Conservation (phyloP, 1,140 invertebrate species). For the Zaprionus davidi region DNA sequence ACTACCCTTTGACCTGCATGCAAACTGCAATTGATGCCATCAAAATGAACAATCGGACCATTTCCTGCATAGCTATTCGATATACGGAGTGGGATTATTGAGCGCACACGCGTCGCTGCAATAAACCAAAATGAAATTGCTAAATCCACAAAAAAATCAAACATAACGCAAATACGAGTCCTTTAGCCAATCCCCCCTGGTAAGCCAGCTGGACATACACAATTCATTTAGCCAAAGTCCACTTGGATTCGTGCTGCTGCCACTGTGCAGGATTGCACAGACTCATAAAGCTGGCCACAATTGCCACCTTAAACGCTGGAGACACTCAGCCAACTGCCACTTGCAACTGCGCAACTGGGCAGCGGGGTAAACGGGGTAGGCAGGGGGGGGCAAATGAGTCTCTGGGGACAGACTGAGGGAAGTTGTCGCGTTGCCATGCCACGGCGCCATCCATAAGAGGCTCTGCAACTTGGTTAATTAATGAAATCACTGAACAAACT, state of each 20-base stretch:
- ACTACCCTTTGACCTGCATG: too few relatives aligned
- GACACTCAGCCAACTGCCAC: slow-evolving; percentile 15
- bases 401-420: slow-evolving; percentile 8
- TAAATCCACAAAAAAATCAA: slow-evolving; percentile 33
- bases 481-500: slow-evolving; percentile 44
- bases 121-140: slow-evolving; percentile 34
- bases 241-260: slow-evolving; percentile 21
- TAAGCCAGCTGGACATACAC: slow-evolving; percentile 22
- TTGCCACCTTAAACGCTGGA: slow-evolving; percentile 17
- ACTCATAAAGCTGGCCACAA: slow-evolving; percentile 29
- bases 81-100: slow-evolving; percentile 6
- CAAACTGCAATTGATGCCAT: not conserved
- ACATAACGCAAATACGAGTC: slow-evolving; percentile 13
- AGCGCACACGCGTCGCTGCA: slow-evolving; percentile 18
- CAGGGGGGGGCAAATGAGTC: slow-evolving; percentile 12
- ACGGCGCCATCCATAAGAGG: slow-evolving; percentile 13
- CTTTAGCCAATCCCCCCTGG: slow-evolving; percentile 17
- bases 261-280: slow-evolving; percentile 22
- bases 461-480: slow-evolving; percentile 35
- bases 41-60: not conserved
- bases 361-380: too few relatives aligned
- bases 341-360: slow-evolving; percentile 23
- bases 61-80: slow-evolving; percentile 16
- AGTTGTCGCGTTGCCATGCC: not conserved
- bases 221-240: slow-evolving; percentile 49